These are phyloP conservation scores for Cepphus grylle DNA, from an alignment of 2,113 vertebrate genomes.

Conservation along the genomic window DNA sequence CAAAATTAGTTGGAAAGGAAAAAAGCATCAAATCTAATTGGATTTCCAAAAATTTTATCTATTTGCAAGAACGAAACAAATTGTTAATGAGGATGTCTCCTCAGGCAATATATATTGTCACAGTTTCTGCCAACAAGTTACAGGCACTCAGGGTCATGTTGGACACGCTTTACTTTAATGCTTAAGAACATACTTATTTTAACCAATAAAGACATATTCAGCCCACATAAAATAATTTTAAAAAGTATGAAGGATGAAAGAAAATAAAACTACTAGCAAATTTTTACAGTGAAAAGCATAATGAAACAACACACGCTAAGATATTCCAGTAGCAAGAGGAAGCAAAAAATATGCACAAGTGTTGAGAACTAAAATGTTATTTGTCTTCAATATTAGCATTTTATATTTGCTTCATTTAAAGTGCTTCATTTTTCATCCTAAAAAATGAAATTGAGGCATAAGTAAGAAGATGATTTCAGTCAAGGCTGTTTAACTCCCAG, in stretches of 20 bases:
- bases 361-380: neutral
- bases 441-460: neutral
- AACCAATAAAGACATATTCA: conserved; percentile 43
- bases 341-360: neutral
- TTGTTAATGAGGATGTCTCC: conserved; percentile 37
- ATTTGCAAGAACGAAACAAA: conserved; percentile 27
- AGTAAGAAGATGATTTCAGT: neutral
- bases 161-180: conserved; percentile 29
- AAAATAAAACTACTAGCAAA: neutral
- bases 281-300: neutral
- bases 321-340: neutral
- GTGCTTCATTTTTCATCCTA: neutral
- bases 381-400: neutral
- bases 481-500: neutral
- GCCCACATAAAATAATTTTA: conserved; percentile 11
- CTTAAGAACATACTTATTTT: neutral
- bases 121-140: conserved; percentile 40
- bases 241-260: neutral
- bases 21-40: conserved; percentile 33
- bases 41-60: conserved; percentile 13
- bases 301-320: neutral
- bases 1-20: conserved; percentile 29
- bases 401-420: neutral
- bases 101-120: conserved; percentile 43
- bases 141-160: conserved; percentile 4